Evolutionary conservation across 2,888 invertebrate genomes (phyloP), one percentile per base, ranked within the genome.

Genomic region (Drosophila pseudotalamancana): DNA sequence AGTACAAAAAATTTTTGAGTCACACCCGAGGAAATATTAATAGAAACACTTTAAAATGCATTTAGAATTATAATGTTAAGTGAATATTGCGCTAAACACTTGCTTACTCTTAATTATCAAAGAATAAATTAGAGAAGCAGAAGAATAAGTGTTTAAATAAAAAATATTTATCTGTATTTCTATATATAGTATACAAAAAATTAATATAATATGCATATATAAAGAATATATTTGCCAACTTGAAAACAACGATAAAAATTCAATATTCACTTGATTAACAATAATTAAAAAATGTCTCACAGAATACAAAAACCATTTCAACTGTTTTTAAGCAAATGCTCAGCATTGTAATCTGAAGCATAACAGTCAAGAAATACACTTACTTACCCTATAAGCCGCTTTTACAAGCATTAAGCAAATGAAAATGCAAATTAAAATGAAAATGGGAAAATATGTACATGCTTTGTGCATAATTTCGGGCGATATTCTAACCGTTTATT

Each of bases 371-470:
- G 29, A 27, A 14, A 55, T 53, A 61, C 42, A 63, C 45, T 53
- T 54, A 51, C 43, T 49, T 50, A 65, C 50, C 46, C 29, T 6
- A 42, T 80, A 84, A 87, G 84, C 87, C 31, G 81, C 87, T 83
- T 83, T 75, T 37, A 69, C 69, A 67, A 65, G 72, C 87, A 83
- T 83, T 86, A 80, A 43, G 64, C 66, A 82, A 83, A 80, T 80
- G 80, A 86, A 82, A 79, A 68, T 80, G 54, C 31, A 66, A 63
- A 67, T 55, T 62, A 59, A 64, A 76, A 67, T 70, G 49, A 21
- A 43, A 68, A 70, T 66, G 51, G 29, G 23, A 46, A 56, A 27
- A 12, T 9, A 9, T 21, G 8, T 27, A 43, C 55, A 18, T 56
- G 37, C 35, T 32, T 39, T 51, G 16, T 32, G 68, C 68, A 69